Evolutionary conservation across 2,888 invertebrate species (phyloP).

Genomic region (Rhamnusium bicolor): DNA sequence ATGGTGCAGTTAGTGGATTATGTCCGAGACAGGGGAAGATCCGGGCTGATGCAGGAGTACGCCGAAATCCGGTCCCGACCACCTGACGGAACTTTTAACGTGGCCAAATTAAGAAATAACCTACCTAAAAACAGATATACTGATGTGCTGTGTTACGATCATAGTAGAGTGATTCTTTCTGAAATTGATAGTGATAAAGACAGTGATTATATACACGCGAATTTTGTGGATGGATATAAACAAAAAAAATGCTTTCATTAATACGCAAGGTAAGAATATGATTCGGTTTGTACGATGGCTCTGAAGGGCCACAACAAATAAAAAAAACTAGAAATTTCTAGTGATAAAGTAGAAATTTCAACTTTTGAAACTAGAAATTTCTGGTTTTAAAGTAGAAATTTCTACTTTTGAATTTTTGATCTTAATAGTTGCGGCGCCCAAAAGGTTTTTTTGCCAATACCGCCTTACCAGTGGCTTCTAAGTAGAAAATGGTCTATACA

Average conservation of each 20-base stretch:
- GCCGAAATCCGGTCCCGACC: slow-evolving; percentile 87
- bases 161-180: slow-evolving; percentile 91
- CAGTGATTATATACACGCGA: slow-evolving; percentile 97
- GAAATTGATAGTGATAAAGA: slow-evolving; percentile 80
- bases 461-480: too few species aligned
- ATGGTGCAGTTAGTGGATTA: slow-evolving; percentile 85
- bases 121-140: slow-evolving; percentile 92
- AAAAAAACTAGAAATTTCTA: too few species aligned
- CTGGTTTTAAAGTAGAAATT: too few species aligned
- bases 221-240: slow-evolving; percentile 98
- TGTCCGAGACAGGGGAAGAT: slow-evolving; percentile 82
- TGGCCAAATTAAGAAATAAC: slow-evolving; percentile 85
- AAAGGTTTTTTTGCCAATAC: too few species aligned
- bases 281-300: too few species aligned
- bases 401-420: too few species aligned
- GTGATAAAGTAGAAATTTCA: too few species aligned
- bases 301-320: too few species aligned
- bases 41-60: slow-evolving; percentile 91
- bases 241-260: slow-evolving; percentile 98
- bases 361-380: too few species aligned
- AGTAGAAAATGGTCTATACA: too few species aligned
- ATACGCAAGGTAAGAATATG: slow-evolving; percentile 93
- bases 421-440: too few species aligned
- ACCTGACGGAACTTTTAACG: slow-evolving; percentile 90
- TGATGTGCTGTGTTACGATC: slow-evolving; percentile 97